Conservation (phyloP, 1,140 invertebrate species). For the Tetraneura akinire region DNA sequence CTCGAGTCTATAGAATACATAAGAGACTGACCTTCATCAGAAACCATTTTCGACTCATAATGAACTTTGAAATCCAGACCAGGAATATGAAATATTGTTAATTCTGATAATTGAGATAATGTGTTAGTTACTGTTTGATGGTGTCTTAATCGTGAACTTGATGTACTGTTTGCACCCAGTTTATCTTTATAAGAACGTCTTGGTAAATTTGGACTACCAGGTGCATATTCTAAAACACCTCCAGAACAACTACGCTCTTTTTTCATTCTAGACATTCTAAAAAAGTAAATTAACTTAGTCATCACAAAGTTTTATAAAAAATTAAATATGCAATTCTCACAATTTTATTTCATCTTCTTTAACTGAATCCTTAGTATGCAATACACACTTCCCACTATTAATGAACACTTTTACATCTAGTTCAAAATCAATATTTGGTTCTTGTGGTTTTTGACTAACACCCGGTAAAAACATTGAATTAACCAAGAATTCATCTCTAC, state of each 20-base stretch:
- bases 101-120: conserved; percentile 68
- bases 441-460: conserved; percentile 63
- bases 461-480: conserved; percentile 19
- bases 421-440: conserved; percentile 95
- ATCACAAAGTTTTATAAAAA: neutral
- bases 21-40: conserved; percentile 63
- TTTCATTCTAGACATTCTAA: conserved; percentile 64
- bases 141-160: conserved; percentile 59
- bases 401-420: conserved; percentile 95
- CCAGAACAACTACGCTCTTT: conserved; percentile 73
- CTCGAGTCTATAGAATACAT: conserved; percentile 54
- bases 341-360: conserved; percentile 72
- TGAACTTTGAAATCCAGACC: conserved; percentile 91
- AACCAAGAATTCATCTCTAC: conserved; percentile 43
- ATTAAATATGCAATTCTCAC: conserved; percentile 57
- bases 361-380: conserved; percentile 85
- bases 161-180: conserved; percentile 60
- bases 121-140: conserved; percentile 55
- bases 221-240: conserved; percentile 68
- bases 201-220: conserved; percentile 62
- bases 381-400: conserved; percentile 93
- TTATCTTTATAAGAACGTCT: conserved; percentile 61
- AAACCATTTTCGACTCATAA: conserved; percentile 81
- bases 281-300: conserved; percentile 22
- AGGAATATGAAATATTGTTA: conserved; percentile 92